phyloP scores from a whole-genome alignment of 2,797 vertebrate species.

The Platalea minor region DNA sequence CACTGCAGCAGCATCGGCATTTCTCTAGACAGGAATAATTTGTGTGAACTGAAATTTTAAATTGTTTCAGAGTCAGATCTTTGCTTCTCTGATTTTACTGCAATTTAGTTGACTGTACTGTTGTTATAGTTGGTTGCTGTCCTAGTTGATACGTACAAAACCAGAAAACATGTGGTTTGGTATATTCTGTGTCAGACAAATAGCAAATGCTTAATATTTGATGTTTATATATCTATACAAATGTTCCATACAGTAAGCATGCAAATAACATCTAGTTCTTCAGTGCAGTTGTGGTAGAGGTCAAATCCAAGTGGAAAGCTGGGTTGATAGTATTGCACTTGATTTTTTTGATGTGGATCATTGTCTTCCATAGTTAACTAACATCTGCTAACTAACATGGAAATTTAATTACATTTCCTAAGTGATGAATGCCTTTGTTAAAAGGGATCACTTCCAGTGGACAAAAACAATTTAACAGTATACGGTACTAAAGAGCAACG shows the following conservation, averaged over 20 bases:
- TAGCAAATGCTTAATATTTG: not conserved
- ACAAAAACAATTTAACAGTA: not conserved
- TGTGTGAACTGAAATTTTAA: not conserved
- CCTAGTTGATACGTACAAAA: not conserved
- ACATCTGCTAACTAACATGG: not conserved
- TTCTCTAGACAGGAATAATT: not conserved
- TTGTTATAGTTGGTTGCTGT: fast-evolving
- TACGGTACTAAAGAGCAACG: not conserved
- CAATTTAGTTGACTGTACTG: not conserved
- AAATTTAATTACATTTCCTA: not conserved
- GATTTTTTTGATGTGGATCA: not conserved
- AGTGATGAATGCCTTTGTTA: not conserved
- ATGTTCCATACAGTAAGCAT: not conserved
- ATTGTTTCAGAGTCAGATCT: not conserved
- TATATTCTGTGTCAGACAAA: not conserved
- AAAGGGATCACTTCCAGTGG: not conserved
- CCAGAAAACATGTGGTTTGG: not conserved
- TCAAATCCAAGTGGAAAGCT: not conserved
- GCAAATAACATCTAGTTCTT: not conserved
- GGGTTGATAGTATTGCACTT: not conserved
- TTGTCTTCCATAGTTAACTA: not conserved
- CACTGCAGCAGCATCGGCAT: fast-evolving
- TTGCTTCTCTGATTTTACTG: not conserved
- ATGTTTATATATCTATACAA: not conserved
- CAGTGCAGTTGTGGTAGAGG: not conserved